Evolutionary conservation across 2,888 invertebrate genomes (phyloP), one percentile per base, ranked within the genome.

Genomic region (Phragmatobia fuliginosa): DNA sequence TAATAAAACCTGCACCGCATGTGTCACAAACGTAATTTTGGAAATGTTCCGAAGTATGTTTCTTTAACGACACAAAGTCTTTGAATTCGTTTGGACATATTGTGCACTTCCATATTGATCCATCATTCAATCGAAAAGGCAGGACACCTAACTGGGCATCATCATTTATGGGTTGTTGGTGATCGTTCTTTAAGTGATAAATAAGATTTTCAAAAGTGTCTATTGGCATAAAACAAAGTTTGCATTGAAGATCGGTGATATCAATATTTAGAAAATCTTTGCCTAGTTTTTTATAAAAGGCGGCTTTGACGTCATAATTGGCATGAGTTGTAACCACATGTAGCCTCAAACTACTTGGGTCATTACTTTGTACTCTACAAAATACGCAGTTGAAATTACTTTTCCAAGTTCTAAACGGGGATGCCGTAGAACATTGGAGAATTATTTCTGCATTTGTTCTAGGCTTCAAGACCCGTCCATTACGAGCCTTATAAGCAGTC

Each of bases 1-100:
- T 95, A 10, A 95, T 93, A 70, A 94, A 94, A 1, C 95, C 95
- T 78, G 94, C 94, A 0, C 95, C 95, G 66, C 95, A 95, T 1
- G 93, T 91, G 74, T 94, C 94, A 72, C 95, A 95, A 14, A 95
- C 95, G 70, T 94, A 94, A 71, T 95, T 95, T 74, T 94, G 93
- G 64, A 93, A 95, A 79, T 95, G 95, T 73, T 91, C 91, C 0
- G 91, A 85, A 0, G 94, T 95, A 70, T 95, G 95, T 60, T 92
- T 94, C 72, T 92, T 92, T n/a, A 95, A 74, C 0, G 91, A 92
- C 0, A 90, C 85, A 64, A 94, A 94, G 76, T 94, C 93, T 85
- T 93, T 92, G 62, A 95, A 95, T 73, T 91, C 90, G 67, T 94
- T 92, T 0, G 92, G 88, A 76, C 95, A 95, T 72, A 94, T 91